Evolutionary conservation across 2,797 vertebrate species (phyloP).

Genomic region (Melanotaenia nigrans): DNA sequence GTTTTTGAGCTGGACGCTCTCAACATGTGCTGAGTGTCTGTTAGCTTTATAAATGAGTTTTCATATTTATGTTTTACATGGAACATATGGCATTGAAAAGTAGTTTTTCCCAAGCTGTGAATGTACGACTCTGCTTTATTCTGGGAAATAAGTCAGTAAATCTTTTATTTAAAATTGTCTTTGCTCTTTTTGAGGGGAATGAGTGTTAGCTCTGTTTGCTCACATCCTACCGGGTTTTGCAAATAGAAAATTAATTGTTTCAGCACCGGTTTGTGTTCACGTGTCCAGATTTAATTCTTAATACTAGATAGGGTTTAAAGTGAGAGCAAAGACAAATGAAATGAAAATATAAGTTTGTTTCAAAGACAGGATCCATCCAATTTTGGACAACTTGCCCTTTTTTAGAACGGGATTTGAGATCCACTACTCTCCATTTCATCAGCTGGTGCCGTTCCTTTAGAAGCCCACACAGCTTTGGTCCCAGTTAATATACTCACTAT

Average conservation of each 20-base stretch:
- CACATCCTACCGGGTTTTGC: slow-evolving; percentile 27
- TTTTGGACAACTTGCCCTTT: slow-evolving; percentile 14
- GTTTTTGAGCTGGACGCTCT: slow-evolving; percentile 4
- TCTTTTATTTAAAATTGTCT: slow-evolving; percentile 14
- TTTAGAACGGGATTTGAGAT: not conserved
- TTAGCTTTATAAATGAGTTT: not conserved
- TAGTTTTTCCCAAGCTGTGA: not conserved
- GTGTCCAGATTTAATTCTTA: slow-evolving; percentile 39
- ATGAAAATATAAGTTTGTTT: slow-evolving; percentile 22
- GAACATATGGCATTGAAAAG: not conserved
- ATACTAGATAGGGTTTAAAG: slow-evolving; percentile 24
- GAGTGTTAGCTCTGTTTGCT: slow-evolving; percentile 28
- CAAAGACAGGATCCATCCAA: not conserved
- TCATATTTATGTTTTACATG: not conserved
- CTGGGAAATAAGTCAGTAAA: slow-evolving; percentile 13
- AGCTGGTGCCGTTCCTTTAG: slow-evolving; percentile 32
- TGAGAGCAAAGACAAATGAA: slow-evolving; percentile 27
- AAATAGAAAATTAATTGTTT: slow-evolving; percentile 46
- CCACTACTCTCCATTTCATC: slow-evolving; percentile 46
- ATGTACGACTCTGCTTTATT: slow-evolving; percentile 18
- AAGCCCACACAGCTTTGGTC: slow-evolving; percentile 3
- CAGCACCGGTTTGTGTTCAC: slow-evolving; percentile 34
- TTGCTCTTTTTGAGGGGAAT: slow-evolving; percentile 22
- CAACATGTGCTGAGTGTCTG: slow-evolving; percentile 13
- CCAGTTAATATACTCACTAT: slow-evolving; percentile 62